Percentiles rank a stretch among this genome's conserved stretches.
Evolutionary conservation across 2,888 invertebrate species (phyloP).

Genomic region (Piscicola geometra): DNA sequence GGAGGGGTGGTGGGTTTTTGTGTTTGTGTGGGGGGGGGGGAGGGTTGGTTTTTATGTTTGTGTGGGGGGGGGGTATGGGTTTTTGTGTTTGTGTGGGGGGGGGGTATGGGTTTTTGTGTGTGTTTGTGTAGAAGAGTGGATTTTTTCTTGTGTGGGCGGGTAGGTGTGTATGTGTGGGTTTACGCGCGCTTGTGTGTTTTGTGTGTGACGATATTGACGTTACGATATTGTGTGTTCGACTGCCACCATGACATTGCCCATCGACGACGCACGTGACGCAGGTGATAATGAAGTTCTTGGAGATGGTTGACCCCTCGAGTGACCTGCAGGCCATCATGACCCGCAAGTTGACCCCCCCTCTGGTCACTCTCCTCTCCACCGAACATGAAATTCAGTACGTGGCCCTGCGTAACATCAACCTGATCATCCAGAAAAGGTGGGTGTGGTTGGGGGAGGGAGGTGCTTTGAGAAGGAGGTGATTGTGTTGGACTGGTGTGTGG

Average conservation of each 20-base stretch:
- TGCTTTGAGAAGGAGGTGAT: background rate
- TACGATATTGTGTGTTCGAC: background rate
- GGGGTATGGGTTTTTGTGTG: background rate
- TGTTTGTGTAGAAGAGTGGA: too few species aligned
- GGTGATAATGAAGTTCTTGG: slow-evolving; percentile 92
- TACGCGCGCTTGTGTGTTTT: too few species aligned
- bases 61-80: background rate
- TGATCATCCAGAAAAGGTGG: slow-evolving; percentile 87
- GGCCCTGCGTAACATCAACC: slow-evolving; percentile 92
- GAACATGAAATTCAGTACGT: slow-evolving; percentile 99
- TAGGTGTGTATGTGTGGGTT: too few species aligned
- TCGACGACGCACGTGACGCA: slow-evolving; percentile 12
- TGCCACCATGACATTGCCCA: background rate
- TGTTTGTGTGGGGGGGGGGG: too few species aligned
- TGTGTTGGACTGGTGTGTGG: background rate
- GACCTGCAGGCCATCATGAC: slow-evolving; percentile 89
- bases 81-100: background rate
- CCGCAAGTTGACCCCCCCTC: slow-evolving; percentile 93
- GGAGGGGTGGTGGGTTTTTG: too few species aligned
- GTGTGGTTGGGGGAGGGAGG: background rate
- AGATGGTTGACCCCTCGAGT: slow-evolving; percentile 85
- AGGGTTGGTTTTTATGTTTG: too few species aligned
- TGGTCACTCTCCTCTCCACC: slow-evolving; percentile 91
- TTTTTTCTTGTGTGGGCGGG: too few species aligned
- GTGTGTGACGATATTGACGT: too few species aligned